Conservation (phyloP, 2,113 vertebrate genomes). For the Blennius ocellaris region DNA sequence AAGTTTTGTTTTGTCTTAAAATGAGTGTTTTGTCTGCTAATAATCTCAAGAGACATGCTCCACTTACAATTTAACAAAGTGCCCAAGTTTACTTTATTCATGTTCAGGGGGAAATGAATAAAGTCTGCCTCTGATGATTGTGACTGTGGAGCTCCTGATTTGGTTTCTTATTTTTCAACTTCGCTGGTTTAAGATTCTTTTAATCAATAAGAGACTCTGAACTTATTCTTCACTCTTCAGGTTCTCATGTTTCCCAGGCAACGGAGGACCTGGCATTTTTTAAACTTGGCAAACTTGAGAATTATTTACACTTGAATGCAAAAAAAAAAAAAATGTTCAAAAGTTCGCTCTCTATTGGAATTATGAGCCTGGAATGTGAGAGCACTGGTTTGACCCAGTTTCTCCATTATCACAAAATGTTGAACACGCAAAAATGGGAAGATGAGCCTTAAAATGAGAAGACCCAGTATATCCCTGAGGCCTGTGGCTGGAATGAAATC, state of each 20-base stretch:
- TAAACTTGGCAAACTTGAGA: slow-evolving; percentile 12
- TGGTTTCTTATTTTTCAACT: neutral
- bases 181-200: neutral
- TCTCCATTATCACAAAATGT: slow-evolving; percentile 71
- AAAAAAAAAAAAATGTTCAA: slow-evolving; percentile 52
- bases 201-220: neutral
- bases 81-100: too few relatives aligned
- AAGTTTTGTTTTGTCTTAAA: neutral
- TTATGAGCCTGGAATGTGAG: slow-evolving; percentile 60
- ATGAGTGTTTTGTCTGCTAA: neutral
- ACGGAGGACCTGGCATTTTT: neutral
- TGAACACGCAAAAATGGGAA: slow-evolving; percentile 75
- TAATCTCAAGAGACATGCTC: neutral
- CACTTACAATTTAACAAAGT: neutral
- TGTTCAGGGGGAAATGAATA: too few relatives aligned
- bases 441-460: slow-evolving; percentile 75
- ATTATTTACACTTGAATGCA: slow-evolving; percentile 30
- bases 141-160: slow-evolving; percentile 13
- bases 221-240: slow-evolving; percentile 1
- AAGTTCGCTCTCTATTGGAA: slow-evolving; percentile 58
- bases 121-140: neutral
- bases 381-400: slow-evolving; percentile 75
- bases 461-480: slow-evolving; percentile 63
- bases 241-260: neutral
- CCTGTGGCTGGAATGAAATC: slow-evolving; percentile 72